phyloP scores from a whole-genome alignment of 2,888 invertebrate genomes.

The Alsophila aescularia region DNA sequence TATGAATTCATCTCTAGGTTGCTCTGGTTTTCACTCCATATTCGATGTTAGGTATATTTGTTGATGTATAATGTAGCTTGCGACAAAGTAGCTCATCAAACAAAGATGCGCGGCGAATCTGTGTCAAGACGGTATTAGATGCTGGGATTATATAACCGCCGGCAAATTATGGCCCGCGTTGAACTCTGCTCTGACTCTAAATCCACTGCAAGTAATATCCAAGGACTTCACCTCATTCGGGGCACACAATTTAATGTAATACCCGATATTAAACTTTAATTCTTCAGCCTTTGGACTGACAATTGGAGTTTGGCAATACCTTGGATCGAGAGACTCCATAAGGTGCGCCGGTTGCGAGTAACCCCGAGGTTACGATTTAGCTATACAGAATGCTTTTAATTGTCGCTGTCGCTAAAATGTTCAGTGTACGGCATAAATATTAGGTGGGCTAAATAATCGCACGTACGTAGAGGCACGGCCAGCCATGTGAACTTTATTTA shows the following conservation, averaged over 20 bases:
- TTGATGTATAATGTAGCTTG: background rate
- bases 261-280: constrained; percentile 41
- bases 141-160: constrained; percentile 10
- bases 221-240: constrained; percentile 51
- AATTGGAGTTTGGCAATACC: constrained; percentile 30
- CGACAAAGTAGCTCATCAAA: constrained; percentile 27
- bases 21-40: background rate
- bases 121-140: constrained; percentile 24
- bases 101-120: constrained; percentile 42
- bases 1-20: background rate
- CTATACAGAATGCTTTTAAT: constrained; percentile 47
- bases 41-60: background rate
- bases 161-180: constrained; percentile 13
- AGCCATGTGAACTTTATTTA: constrained; percentile 33
- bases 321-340: constrained; percentile 40
- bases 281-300: constrained; percentile 32
- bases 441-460: constrained; percentile 39
- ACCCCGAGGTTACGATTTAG: constrained; percentile 55
- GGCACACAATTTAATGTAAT: constrained; percentile 30
- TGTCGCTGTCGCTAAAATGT: no score
- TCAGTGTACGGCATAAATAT: no score
- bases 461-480: constrained; percentile 28
- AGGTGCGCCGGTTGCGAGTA: constrained; percentile 49
- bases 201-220: constrained; percentile 34
- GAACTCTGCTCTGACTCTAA: constrained; percentile 16